Conservation (phyloP, 2,113 vertebrate species). For the Rhynchomys soricoides region DNA sequence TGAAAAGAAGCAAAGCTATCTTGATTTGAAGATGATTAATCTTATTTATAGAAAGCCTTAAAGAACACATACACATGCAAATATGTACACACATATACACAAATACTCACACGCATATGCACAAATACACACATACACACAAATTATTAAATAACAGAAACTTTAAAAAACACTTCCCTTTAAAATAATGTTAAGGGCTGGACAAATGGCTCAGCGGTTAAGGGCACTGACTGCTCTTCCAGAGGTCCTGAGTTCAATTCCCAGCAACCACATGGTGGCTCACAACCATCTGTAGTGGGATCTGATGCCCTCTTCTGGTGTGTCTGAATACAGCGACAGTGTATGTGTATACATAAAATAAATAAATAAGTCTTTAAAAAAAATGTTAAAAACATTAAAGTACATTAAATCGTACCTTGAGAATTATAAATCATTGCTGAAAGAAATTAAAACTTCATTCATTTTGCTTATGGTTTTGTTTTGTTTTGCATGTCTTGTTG, state of each 20-base stretch:
- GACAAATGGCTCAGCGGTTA: too few species aligned
- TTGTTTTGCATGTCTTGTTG: not conserved
- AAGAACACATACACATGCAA: not conserved
- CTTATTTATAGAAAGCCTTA: not conserved
- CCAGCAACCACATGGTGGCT: too few species aligned
- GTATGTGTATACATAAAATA: too few species aligned
- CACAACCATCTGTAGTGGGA: too few species aligned
- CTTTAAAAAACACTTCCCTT: not conserved
- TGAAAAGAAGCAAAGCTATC: not conserved
- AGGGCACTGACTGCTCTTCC: too few species aligned
- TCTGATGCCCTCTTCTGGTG: too few species aligned
- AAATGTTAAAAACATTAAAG: not conserved
- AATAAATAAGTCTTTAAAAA: too few species aligned
- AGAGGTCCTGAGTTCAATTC: too few species aligned
- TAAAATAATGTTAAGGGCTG: too few species aligned
- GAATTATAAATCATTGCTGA: not conserved
- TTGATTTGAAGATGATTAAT: not conserved
- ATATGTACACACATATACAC: not conserved
- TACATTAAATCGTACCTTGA: not conserved
- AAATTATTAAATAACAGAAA: not conserved
- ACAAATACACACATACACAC: not conserved
- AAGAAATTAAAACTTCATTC: not conserved
- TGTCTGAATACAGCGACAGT: too few species aligned
- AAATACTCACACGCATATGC: too few species aligned
- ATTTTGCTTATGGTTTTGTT: not conserved